phyloP scores from a whole-genome alignment of 1,140 invertebrate genomes.

The Dendrolimus punctatus region DNA sequence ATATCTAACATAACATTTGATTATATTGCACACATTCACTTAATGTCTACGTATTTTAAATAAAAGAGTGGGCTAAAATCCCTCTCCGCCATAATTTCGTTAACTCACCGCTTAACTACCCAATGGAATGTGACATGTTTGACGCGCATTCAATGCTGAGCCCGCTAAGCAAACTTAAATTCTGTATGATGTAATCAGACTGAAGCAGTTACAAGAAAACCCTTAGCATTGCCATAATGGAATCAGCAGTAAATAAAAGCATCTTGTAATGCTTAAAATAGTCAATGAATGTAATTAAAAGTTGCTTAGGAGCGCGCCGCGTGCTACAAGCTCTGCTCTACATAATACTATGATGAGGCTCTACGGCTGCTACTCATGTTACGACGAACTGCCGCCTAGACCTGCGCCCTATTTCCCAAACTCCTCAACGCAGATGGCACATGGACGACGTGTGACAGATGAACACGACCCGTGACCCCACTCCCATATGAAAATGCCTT shows the following conservation, averaged over 20 bases:
- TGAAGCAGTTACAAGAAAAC: background rate
- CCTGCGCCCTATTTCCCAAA: constrained; percentile 11
- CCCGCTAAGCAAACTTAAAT: constrained; percentile 53
- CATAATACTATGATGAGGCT: constrained; percentile 40
- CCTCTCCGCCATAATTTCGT: constrained; percentile 68
- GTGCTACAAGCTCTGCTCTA: constrained; percentile 56
- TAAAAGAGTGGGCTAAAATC: constrained; percentile 62
- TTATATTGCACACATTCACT: constrained; percentile 66
- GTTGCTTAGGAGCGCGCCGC: constrained; percentile 51
- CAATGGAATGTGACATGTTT: constrained; percentile 61
- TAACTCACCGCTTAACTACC: constrained; percentile 67
- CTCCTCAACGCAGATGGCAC: constrained; percentile 47
- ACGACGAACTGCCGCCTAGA: constrained; percentile 17
- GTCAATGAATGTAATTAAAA: constrained; percentile 8
- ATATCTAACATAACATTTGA: constrained; percentile 55
- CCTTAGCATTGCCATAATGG: too few species aligned
- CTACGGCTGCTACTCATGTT: constrained; percentile 20
- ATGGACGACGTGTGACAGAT: constrained; percentile 48
- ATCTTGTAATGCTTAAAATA: too few species aligned
- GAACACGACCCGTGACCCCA: constrained; percentile 5
- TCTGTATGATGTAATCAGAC: constrained; percentile 1
- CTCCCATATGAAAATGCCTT: too few species aligned
- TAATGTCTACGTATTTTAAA: constrained; percentile 45
- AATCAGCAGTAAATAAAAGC: too few species aligned
- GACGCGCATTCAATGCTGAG: constrained; percentile 34